phyloP scores from a whole-genome alignment of 2,113 vertebrate genomes.

The Onychostruthus taczanowskii region DNA sequence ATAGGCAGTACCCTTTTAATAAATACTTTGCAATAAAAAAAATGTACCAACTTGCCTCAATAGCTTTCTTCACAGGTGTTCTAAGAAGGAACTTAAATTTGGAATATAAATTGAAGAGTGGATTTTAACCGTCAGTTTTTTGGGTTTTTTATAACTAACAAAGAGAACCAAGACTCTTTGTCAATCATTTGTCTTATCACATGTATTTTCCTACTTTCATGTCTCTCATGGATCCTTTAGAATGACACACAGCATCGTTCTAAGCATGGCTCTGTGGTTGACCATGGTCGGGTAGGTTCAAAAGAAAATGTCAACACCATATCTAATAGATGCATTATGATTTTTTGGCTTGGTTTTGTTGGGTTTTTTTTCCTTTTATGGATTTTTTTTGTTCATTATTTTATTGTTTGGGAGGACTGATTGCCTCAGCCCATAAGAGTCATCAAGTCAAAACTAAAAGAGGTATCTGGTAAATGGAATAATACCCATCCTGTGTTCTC shows the following conservation, averaged over 20 bases:
- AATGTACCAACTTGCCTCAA: neutral
- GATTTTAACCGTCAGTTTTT: neutral
- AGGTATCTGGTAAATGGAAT: neutral
- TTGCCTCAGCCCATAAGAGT: neutral
- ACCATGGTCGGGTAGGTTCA: conserved; percentile 87
- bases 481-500: neutral
- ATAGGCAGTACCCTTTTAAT: neutral
- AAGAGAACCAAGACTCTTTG: conserved; percentile 16
- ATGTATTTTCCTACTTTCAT: conserved; percentile 53
- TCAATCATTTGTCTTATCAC: conserved; percentile 14
- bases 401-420: neutral
- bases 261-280: conserved; percentile 82
- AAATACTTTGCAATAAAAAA: neutral
- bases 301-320: neutral
- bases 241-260: conserved; percentile 71
- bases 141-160: neutral
- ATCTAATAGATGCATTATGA: neutral
- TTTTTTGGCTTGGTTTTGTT: neutral
- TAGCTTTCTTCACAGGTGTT: neutral
- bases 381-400: neutral
- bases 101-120: neutral
- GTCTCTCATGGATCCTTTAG: conserved; percentile 69
- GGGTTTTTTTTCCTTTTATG: neutral
- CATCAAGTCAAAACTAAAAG: neutral
- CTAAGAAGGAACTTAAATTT: neutral